phyloP scores from a whole-genome alignment of 2,113 vertebrate genomes.

The Peromyscus leucopus region DNA sequence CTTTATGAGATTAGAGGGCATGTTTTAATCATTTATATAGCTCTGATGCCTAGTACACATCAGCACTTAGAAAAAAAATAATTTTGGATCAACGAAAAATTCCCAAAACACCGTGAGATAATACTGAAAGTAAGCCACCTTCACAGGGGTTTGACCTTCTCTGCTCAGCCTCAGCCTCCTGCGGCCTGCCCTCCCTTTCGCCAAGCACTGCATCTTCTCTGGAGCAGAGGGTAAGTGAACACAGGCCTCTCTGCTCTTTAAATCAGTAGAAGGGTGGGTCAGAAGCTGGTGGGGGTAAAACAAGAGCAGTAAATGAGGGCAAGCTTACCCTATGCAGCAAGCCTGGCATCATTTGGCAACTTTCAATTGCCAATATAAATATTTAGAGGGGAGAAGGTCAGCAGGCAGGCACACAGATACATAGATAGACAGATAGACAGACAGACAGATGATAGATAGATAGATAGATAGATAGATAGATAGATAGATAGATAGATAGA shows the following conservation, averaged over 20 bases:
- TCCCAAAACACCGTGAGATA: background rate
- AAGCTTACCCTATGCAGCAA: background rate
- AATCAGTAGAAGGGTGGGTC: background rate
- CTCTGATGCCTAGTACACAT: background rate
- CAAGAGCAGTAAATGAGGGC: background rate
- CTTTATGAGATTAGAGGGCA: background rate
- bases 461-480: background rate
- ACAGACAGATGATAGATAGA: background rate
- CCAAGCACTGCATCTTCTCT: background rate
- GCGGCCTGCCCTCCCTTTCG: background rate
- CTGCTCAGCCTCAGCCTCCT: rapidly evolving
- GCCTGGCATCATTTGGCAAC: background rate
- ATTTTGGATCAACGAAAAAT: background rate
- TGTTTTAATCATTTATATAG: background rate
- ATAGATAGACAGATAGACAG: background rate
- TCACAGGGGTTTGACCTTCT: background rate
- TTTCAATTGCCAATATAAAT: constrained; percentile 15
- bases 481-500: background rate
- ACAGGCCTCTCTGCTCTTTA: background rate
- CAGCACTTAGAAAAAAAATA: constrained; percentile 36
- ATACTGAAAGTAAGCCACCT: background rate
- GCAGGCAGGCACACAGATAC: background rate
- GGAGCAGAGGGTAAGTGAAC: background rate
- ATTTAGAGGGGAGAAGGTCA: background rate
- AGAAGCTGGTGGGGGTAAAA: background rate